Evolutionary conservation across 2,888 invertebrate genomes (phyloP).

Genomic region (Iphiclides podalirius): DNA sequence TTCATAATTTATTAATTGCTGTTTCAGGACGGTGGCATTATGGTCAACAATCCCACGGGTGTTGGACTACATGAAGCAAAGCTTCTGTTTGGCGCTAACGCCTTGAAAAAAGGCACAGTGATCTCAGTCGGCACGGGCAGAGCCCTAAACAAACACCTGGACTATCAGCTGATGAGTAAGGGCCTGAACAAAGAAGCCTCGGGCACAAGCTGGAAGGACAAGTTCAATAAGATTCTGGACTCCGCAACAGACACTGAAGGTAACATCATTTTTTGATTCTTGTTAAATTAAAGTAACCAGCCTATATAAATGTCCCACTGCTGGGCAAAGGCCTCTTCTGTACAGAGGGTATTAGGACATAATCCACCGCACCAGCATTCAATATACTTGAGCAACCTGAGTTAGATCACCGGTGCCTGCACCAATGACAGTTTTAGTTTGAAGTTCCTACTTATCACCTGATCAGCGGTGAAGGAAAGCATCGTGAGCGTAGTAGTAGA

Average conservation of each 20-base stretch:
- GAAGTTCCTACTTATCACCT: too few species aligned
- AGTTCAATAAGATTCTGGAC: slow-evolving; percentile 89
- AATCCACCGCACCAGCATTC: too few species aligned
- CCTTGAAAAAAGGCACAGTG: slow-evolving; percentile 84
- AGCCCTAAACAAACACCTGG: slow-evolving; percentile 59
- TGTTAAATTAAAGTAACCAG: too few species aligned
- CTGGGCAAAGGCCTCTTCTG: too few species aligned
- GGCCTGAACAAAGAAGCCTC: slow-evolving; percentile 39
- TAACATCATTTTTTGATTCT: slow-evolving; percentile 39
- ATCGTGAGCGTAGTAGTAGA: too few species aligned
- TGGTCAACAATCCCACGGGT: slow-evolving; percentile 93
- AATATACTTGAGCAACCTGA: too few species aligned
- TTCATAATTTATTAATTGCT: too few species aligned
- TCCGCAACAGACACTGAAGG: slow-evolving; percentile 94
- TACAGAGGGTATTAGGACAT: too few species aligned
- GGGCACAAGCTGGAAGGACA: slow-evolving; percentile 85
- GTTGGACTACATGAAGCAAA: slow-evolving; percentile 93
- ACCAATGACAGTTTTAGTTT: too few species aligned
- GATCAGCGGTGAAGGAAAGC: too few species aligned
- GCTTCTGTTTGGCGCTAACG: slow-evolving; percentile 87
- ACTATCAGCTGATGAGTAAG: slow-evolving; percentile 41
- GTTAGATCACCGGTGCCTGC: too few species aligned
- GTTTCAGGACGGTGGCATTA: slow-evolving; percentile 90
- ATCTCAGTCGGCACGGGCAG: slow-evolving; percentile 91
- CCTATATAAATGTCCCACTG: too few species aligned